These are phyloP conservation scores for Neogobius melanostomus DNA, from an alignment of 2,113 vertebrate species.

Conservation along the genomic window DNA sequence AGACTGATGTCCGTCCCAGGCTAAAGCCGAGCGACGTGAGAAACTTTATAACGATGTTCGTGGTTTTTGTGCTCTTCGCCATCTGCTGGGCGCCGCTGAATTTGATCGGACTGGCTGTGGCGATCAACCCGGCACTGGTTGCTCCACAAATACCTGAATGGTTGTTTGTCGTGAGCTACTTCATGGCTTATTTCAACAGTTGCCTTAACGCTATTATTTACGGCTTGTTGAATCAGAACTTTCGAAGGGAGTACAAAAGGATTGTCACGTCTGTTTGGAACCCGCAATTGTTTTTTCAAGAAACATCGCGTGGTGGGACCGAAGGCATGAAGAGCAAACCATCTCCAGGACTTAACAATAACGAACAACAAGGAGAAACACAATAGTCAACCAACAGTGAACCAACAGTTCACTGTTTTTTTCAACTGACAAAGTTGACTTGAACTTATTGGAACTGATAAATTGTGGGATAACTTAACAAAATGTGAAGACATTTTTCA, in stretches of 20 bases:
- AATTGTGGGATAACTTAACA: neutral
- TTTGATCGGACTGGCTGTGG: constrained; percentile 37
- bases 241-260: constrained; percentile 43
- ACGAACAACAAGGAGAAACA: constrained; percentile 38
- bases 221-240: constrained; percentile 49
- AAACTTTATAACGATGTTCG: constrained; percentile 49
- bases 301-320: constrained; percentile 40
- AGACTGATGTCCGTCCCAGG: constrained; percentile 26
- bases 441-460: neutral
- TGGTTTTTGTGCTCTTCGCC: constrained; percentile 44
- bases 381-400: constrained; percentile 10
- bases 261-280: constrained; percentile 43
- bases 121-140: constrained; percentile 27
- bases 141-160: constrained; percentile 38
- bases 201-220: constrained; percentile 53
- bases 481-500: neutral
- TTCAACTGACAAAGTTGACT: neutral
- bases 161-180: constrained; percentile 52
- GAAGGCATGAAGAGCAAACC: constrained; percentile 41
- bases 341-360: constrained; percentile 49
- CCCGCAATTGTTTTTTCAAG: constrained; percentile 46
- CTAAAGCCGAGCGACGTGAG: constrained; percentile 47
- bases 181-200: constrained; percentile 54
- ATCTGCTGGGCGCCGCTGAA: constrained; percentile 49
- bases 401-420: neutral